Base-by-base conservation (phyloP, 2,797 vertebrate species). In the Cossypha niveicapilla region DNA sequence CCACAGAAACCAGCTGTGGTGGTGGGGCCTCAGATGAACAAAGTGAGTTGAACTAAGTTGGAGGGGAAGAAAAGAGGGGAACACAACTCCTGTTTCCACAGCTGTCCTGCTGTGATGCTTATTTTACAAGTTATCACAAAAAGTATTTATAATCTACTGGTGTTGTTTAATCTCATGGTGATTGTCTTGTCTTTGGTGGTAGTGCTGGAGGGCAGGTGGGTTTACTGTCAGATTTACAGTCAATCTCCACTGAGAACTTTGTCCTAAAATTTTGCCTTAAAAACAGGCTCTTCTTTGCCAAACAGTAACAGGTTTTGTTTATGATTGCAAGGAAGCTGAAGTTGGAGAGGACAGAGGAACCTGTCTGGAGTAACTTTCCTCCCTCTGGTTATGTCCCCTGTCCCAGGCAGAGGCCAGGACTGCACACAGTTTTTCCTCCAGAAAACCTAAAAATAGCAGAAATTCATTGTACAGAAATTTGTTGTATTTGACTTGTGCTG, bases 1-100 rank as follows among this genome's bases (percentile, higher is more conserved):
- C 18, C 6, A 6, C 1, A 0, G 32, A 79, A 79, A 39, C 22
- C 62, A 63, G 37, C 14, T 7, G 1, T 30, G 21, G 8, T 24
- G 7, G 30, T 19, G 41, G 27, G 53, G 17, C 24, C 30, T 67
- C 30, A 17, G 22, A 4, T 11, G 51, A 54, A 1, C 18, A 34
- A 8, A n/a, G n/a, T 4, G 25, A 67, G 56, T 5, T 47, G 58
- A 8, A 35, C 5, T 34, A 5, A 54, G 7, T 11, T 18, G 18
- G 42, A 84, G 45, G 17, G 30, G 34, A 54, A 58, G 35, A 37
- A 45, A 57, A 7, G 7, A 41, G 4, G 7, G 7, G 3, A 5
- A 19, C 24, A 6, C 0, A 0, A 5, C n/a, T 60, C 22, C 30
- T 68, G 25, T 48, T 84, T 54, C 27, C 22, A 16, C 63, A 67